Conservation (phyloP, 2,113 vertebrate species). For the Pleuronectes platessa region DNA sequence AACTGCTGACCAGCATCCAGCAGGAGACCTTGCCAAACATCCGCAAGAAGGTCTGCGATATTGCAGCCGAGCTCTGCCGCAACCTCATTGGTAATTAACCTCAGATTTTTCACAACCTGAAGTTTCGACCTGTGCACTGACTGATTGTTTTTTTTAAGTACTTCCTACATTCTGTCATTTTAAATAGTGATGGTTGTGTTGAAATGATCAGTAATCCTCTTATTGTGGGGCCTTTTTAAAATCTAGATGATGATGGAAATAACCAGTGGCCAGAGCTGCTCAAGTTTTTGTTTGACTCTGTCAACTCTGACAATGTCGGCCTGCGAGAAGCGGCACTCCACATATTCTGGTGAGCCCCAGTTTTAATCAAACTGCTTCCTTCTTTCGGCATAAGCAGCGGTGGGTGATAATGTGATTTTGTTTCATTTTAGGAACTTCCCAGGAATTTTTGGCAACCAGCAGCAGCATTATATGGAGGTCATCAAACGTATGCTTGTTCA, state of each 20-base stretch:
- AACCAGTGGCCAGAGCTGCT: conserved; percentile 98
- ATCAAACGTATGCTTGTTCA: conserved; percentile 99
- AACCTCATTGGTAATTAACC: conserved; percentile 90
- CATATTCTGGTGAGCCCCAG: conserved; percentile 91
- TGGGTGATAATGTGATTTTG: conserved; percentile 7
- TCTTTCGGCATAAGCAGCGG: background rate
- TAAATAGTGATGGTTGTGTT: background rate
- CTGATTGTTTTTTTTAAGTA: no score
- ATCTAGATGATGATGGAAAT: conserved; percentile 94
- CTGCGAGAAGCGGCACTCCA: conserved; percentile 96
- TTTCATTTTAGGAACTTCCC: conserved; percentile 92
- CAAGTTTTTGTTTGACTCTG: conserved; percentile 97
- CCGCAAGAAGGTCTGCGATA: conserved; percentile 96
- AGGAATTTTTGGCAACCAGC: conserved; percentile 98
- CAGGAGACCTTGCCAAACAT: conserved; percentile 89
- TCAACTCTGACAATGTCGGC: conserved; percentile 91
- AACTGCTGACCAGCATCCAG: conserved; percentile 92
- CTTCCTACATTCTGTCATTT: no score
- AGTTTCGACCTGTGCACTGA: no score
- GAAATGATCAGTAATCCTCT: background rate
- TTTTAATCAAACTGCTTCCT: no score
- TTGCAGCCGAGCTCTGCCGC: conserved; percentile 94
- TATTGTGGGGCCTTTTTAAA: background rate
- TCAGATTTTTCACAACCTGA: background rate
- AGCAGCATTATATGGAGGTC: conserved; percentile 98